These are phyloP conservation scores for Cybosia mesomella DNA, from an alignment of 2,888 invertebrate species.

Conservation along the genomic window DNA sequence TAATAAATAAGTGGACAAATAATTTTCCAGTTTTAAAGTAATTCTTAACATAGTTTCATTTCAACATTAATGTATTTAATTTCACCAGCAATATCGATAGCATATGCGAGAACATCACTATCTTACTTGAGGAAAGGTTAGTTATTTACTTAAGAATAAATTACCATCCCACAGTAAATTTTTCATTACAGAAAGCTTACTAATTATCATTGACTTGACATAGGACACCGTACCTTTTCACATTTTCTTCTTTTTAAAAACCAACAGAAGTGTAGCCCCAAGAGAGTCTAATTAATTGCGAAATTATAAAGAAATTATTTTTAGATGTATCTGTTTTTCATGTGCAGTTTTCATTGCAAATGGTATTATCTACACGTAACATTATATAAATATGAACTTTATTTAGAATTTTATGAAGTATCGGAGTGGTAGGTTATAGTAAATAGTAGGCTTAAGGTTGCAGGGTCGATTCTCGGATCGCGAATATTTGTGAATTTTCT, in stretches of 20 bases:
- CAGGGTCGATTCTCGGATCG: background rate
- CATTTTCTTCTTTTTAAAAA: conserved; percentile 5
- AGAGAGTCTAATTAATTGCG: background rate
- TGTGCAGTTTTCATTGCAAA: background rate
- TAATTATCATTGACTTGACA: conserved; percentile 26
- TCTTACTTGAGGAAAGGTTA: background rate
- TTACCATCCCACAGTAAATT: conserved; percentile 28
- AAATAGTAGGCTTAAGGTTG: background rate
- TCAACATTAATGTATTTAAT: no score
- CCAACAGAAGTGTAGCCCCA: background rate
- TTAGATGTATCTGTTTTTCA: background rate
- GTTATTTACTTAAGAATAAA: conserved; percentile 37
- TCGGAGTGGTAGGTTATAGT: no score
- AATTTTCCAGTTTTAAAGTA: no score
- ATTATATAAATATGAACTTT: background rate
- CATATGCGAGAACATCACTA: background rate
- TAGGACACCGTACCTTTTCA: conserved; percentile 5
- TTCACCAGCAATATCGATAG: background rate
- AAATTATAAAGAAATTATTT: background rate
- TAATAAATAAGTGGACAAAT: no score
- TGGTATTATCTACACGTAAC: background rate
- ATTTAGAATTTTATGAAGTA: background rate
- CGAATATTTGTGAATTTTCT: no score
- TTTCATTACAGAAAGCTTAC: conserved; percentile 21
- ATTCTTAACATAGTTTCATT: no score